These are phyloP conservation scores for Lamproptera curius DNA, from an alignment of 2,888 invertebrate genomes.

Conservation along the genomic window DNA sequence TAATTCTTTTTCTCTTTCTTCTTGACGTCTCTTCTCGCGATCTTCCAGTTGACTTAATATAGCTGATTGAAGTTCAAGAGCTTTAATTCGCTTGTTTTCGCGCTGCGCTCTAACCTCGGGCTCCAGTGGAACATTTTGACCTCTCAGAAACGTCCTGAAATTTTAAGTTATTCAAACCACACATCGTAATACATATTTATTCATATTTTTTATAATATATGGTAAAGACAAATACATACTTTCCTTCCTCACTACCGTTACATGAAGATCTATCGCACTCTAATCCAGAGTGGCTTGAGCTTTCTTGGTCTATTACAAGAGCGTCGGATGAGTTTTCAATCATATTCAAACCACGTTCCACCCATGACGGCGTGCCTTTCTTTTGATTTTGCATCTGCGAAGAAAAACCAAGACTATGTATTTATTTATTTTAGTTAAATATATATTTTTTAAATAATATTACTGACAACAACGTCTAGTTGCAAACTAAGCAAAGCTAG, in stretches of 20 bases:
- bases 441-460: no score
- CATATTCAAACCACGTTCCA: constrained; percentile 76
- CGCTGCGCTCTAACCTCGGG: constrained; percentile 88
- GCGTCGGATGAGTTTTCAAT: constrained; percentile 73
- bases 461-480: no score
- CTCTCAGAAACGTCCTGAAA: constrained; percentile 85
- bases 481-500: no score
- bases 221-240: constrained; percentile 35
- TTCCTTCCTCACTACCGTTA: constrained; percentile 70
- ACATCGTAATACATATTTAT: not conserved
- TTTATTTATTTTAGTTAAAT: no score
- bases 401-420: no score
- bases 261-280: constrained; percentile 67
- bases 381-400: constrained; percentile 69
- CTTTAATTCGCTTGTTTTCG: constrained; percentile 88
- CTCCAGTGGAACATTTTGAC: constrained; percentile 92
- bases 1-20: constrained; percentile 85
- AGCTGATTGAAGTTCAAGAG: constrained; percentile 91
- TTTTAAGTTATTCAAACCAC: no score
- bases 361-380: constrained; percentile 76
- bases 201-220: not conserved
- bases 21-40: constrained; percentile 84
- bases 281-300: constrained; percentile 62
- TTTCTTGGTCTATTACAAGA: constrained; percentile 77
- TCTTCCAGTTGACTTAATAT: constrained; percentile 92